Base-by-base conservation (phyloP, 2,888 invertebrate species). In the Yponomeuta sedellus region DNA sequence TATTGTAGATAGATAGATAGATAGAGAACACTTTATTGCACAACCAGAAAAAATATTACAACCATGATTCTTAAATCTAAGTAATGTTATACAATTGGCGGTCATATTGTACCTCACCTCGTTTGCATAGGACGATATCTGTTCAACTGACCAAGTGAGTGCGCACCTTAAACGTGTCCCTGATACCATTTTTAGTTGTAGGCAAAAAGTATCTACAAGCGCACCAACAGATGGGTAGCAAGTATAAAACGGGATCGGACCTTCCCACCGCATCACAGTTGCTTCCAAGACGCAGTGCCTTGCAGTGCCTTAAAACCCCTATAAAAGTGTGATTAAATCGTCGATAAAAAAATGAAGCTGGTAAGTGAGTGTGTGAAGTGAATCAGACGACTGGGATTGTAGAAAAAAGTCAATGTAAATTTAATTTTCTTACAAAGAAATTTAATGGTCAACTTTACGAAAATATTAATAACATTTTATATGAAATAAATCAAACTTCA, bases 321-420 rank as follows among this genome's bases (percentile, higher is more conserved):
- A 25, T 12, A 12, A 19, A 2, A 64, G 16, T 71, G 71, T 64
- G 67, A 74, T 69, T 68, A 71, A 70, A 69, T 66, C 68, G 71
- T 73, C 72, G 70, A 68, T 70, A 69, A 70, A 83, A n/a, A 73
- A 76, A 90, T 91, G 90, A 91, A 91, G 85, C 81, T 91, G 90
- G 90, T 91, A 76, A 89, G 90, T 88, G 25, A 25, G 59, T n/a
- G 34, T 61, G 16, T 28, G n/a, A 34, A 28, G 61, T 61, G 65
- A 57, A 59, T 20, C 57, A 57, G n/a, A 57, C 34, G 34, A n/a
- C n/a, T 57, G 8, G 11, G 62, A 16, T n/a, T n/a, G 56, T 34
- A 8, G 34, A 34, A 34, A 34, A 34, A 34, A 34, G 34, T 34
- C 34, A n/a, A n/a, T n/a, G n/a, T n/a, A n/a, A n/a, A n/a, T n/a